Base-by-base conservation (phyloP, 2,888 invertebrate species). In the Vandiemenella viatica region DNA sequence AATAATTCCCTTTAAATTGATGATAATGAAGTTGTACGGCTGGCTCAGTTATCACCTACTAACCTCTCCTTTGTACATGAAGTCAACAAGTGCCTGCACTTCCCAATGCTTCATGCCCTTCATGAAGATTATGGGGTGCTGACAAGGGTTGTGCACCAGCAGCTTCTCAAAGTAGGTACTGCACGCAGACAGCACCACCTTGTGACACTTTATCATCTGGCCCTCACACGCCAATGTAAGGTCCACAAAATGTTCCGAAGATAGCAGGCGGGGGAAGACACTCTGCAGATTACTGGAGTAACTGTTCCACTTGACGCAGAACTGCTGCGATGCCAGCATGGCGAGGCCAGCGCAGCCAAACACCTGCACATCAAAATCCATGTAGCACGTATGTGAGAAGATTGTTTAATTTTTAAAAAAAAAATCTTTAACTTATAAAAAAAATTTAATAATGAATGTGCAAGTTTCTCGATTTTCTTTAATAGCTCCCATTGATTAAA, bases 51-150 rank as follows among this genome's bases (percentile, higher is more conserved):
- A n/a, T n/a, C n/a, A n/a, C n/a, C n/a, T n/a, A n/a, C n/a, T n/a
- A n/a, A n/a, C n/a, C 63, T 89, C 88, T 0, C 88, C 89, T 61
- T 85, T 85, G 65, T 89, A 89, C 88, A 89, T 89, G 62, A 88
- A 89, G 66, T 87, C 87, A 26, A 89, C 86, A 41, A 89, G 67
- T 0, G 86, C 86, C 60, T 88, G 85, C 67, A 89, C 82, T 60
- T 88, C 87, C 69, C 83, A 83, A 62, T 86, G 79, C 53, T 70
- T 80, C 72, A 88, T 83, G 60, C 88, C 88, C 59, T 83, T 78
- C 74, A 88, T 84, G 52, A 87, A 74, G 50, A 89, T 79, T 41
- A 60, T 58, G 43, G 60, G 55, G 45, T 61, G 58, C 37, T 52
- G 55, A 47, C 56, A 56, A 16, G 58, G 58, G 49, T 57, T 57